Percentiles rank a stretch among this genome's conserved stretches.
These are phyloP conservation scores for Hippolais icterina DNA, from an alignment of 2,113 vertebrate genomes.

Conservation along the genomic window DNA sequence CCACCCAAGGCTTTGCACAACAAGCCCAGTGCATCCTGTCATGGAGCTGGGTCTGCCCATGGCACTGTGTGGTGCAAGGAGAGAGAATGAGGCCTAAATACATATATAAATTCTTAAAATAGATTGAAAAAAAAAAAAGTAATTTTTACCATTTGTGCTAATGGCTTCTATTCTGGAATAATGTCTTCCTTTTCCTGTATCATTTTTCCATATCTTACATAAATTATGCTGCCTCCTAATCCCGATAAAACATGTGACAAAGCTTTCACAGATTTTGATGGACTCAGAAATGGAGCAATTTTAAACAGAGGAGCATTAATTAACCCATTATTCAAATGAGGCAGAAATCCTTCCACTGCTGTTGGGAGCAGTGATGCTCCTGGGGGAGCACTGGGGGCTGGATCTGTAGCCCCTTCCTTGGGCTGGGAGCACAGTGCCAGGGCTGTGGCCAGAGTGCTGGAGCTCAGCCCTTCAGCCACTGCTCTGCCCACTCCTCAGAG, in stretches of 20 bases:
- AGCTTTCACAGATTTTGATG: neutral
- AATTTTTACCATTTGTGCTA: neutral
- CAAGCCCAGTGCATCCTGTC: neutral
- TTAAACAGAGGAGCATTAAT: neutral
- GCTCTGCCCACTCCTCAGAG: neutral
- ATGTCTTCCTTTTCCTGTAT: neutral
- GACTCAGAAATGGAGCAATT: neutral
- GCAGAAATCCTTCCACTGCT: neutral
- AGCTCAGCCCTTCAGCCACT: rapidly evolving
- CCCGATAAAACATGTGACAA: neutral
- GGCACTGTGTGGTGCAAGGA: rapidly evolving
- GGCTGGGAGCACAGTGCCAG: too few relatives aligned
- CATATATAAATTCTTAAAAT: neutral
- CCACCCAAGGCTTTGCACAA: neutral
- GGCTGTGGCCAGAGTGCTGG: neutral
- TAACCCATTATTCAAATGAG: neutral
- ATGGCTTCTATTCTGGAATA: neutral
- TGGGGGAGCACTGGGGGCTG: too few relatives aligned
- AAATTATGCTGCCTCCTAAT: neutral
- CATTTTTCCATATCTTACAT: neutral
- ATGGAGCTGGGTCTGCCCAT: neutral
- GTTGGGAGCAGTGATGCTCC: neutral
- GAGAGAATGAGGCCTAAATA: neutral
- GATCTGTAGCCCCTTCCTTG: neutral
- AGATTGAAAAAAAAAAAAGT: neutral